Evolutionary conservation across 2,113 vertebrate genomes (phyloP).

Genomic region (Dromiciops gliroides): DNA sequence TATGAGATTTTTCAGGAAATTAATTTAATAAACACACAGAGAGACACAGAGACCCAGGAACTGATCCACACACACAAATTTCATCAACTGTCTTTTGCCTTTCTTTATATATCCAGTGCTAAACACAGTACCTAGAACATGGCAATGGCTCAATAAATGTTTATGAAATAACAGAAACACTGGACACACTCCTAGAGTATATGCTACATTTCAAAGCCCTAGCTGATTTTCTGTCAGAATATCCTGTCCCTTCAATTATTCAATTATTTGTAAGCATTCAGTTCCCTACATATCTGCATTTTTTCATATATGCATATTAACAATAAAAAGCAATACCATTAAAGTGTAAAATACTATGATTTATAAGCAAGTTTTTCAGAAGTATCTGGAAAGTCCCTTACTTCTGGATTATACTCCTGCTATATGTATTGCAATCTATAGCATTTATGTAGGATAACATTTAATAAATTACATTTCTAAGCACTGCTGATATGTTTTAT

Average conservation of each 20-base stretch:
- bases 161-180: neutral
- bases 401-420: neutral
- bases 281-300: neutral
- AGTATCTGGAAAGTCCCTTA: neutral
- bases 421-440: neutral
- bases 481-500: neutral
- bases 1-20: constrained; percentile 26
- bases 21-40: neutral
- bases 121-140: neutral
- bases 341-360: neutral
- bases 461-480: neutral
- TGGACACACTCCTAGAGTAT: neutral
- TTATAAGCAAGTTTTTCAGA: neutral
- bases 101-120: neutral
- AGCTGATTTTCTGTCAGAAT: neutral
- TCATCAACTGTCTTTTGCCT: neutral
- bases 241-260: neutral
- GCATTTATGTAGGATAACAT: neutral
- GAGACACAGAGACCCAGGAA: neutral
- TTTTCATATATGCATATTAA: neutral
- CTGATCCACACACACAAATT: neutral
- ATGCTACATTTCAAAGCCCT: neutral
- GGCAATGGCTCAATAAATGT: neutral
- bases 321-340: neutral
- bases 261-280: too few species aligned